Conservation (phyloP, 1,140 invertebrate species). For the Panagrolaimus sp. region DNA sequence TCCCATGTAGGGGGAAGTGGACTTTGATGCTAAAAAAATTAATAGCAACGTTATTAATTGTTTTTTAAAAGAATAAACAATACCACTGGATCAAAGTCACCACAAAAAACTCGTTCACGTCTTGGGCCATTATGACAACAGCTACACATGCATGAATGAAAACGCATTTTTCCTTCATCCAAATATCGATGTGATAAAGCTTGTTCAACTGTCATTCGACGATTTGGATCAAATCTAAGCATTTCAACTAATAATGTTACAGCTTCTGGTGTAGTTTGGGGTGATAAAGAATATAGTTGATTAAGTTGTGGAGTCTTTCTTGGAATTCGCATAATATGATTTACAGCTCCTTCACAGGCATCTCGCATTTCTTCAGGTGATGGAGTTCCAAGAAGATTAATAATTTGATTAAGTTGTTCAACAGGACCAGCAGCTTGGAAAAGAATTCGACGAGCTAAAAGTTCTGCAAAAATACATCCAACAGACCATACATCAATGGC, state of each 20-base stretch:
- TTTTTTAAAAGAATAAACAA: not conserved
- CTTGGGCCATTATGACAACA: not conserved
- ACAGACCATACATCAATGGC: conserved; percentile 95
- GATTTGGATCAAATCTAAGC: not conserved
- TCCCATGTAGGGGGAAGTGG: conserved; percentile 56
- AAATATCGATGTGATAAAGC: not conserved
- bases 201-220: not conserved
- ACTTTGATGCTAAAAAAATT: conserved; percentile 47
- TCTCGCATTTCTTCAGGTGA: not conserved
- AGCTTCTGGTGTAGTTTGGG: not conserved
- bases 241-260: not conserved
- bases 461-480: conserved; percentile 62
- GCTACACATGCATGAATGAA: not conserved
- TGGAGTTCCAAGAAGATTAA: conserved; percentile 21
- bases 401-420: conserved; percentile 20
- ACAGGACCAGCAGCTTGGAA: conserved; percentile 15
- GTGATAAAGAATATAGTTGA: not conserved
- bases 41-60: not conserved
- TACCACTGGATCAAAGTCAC: not conserved
- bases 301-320: not conserved
- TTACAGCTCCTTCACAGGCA: not conserved
- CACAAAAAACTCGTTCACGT: not conserved
- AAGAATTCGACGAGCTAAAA: conserved; percentile 14
- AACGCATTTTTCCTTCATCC: not conserved
- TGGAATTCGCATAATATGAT: not conserved